phyloP scores from a whole-genome alignment of 2,797 vertebrate species.

The Enoplosus armatus region DNA sequence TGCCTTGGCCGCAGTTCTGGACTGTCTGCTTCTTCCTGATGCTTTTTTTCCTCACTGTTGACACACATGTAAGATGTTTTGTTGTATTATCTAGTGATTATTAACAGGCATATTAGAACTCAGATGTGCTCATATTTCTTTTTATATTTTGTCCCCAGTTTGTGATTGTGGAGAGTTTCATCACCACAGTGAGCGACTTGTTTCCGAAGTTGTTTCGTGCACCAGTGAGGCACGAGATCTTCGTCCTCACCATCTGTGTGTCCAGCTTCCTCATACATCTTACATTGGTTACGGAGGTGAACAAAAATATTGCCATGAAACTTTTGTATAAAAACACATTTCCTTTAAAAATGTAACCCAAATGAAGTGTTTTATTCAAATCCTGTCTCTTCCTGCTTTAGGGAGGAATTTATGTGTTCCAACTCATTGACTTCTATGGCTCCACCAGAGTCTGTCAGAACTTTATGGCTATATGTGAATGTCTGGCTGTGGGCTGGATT shows the following conservation, averaged over 20 bases:
- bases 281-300: constrained; percentile 66
- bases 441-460: constrained; percentile 84
- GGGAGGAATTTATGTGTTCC: constrained; percentile 87
- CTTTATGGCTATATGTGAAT: constrained; percentile 85
- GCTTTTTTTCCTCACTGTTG: constrained; percentile 82
- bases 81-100: no score
- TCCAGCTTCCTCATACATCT: constrained; percentile 52
- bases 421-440: constrained; percentile 89
- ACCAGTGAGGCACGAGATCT: constrained; percentile 48
- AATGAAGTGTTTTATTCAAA: no score
- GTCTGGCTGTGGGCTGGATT: constrained; percentile 82
- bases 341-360: no score
- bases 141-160: constrained; percentile 52
- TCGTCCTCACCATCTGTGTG: constrained; percentile 63
- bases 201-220: constrained; percentile 49
- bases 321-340: no score
- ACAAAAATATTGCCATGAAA: neutral
- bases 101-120: no score
- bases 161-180: constrained; percentile 60
- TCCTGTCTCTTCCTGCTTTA: neutral
- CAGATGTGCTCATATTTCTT: neutral
- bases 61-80: constrained; percentile 88
- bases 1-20: constrained; percentile 78
- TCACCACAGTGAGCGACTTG: constrained; percentile 59
- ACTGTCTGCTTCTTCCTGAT: constrained; percentile 78